Conservation (phyloP, 2,113 vertebrate genomes). For the Bufo bufo region DNA sequence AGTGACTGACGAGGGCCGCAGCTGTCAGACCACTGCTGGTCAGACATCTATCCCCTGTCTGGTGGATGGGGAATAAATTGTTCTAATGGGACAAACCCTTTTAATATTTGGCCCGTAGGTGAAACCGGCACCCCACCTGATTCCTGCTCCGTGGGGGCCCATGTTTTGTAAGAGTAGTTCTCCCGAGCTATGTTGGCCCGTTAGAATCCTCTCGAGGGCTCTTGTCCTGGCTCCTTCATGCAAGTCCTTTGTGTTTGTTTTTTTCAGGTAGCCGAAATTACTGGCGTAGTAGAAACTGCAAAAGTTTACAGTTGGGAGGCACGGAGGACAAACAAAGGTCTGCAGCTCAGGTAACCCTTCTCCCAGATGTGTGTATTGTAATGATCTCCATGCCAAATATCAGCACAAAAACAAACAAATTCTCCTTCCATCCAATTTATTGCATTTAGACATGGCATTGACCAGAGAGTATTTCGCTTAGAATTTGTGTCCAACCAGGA, state of each 20-base stretch:
- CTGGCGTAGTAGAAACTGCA: constrained; percentile 94
- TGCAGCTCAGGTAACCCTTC: constrained; percentile 83
- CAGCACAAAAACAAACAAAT: neutral
- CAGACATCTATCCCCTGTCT: too few species aligned
- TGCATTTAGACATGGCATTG: constrained; percentile 88
- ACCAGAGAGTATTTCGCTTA: constrained; percentile 93
- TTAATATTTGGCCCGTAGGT: too few species aligned
- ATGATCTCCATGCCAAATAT: neutral
- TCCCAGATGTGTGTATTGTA: neutral
- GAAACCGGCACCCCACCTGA: too few species aligned
- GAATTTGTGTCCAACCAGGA: constrained; percentile 99
- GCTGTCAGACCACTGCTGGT: too few species aligned
- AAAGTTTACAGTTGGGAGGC: constrained; percentile 96
- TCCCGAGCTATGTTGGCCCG: too few species aligned
- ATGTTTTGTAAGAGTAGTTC: too few species aligned
- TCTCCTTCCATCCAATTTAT: neutral
- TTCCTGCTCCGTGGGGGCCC: too few species aligned
- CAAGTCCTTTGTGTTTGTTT: constrained; percentile 8
- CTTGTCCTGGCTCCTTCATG: too few species aligned
- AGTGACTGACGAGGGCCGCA: too few species aligned
- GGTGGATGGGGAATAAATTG: too few species aligned
- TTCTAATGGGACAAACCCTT: too few species aligned
- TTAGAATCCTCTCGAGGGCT: too few species aligned
- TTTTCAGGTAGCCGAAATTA: constrained; percentile 92
- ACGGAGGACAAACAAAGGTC: constrained; percentile 97